Evolutionary conservation across 2,113 vertebrate species (phyloP), one percentile per base, ranked within the genome.

Genomic region (Motacilla tschutschensis): DNA sequence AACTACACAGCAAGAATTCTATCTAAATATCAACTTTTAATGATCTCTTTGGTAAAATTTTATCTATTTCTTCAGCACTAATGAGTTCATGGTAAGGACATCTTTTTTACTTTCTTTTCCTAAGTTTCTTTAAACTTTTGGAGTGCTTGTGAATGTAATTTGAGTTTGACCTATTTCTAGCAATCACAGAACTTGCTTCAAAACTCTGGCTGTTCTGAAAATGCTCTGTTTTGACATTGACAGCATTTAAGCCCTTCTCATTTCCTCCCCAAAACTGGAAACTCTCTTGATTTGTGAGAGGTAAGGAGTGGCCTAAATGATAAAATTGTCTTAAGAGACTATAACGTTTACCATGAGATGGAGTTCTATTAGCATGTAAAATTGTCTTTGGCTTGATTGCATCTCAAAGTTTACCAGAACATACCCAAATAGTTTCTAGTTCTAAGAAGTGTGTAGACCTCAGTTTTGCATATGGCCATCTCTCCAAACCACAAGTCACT

Each of bases 381-480:
- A 72, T 91, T 94, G 79, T 60, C 59, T 85, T 96, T 92, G 93
- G 93, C 89, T 90, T 85, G 59, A 65, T 76, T 85, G 57, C 87
- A 79, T 89, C 82, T 91, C 25, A 3, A 53, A 95, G 78, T 94
- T 90, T 94, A 93, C 80, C 82, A 91, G 76, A 94, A 93, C 59
- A 28, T 89, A 90, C 75, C 88, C 84, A 93, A 92, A 87, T 66
- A 91, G 79, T 91, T 92, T 79, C 86, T 93, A 74, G 87, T 94
- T 95, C 93, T 95, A 94, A 95, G 93, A 94, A 85, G 59, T 58
- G n/a, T 10, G 8, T 63, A 91, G 91, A 73, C 84, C 77, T 91
- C 80, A 58, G 55, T 76, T 95, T 87, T 90, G 83, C 92, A 79
- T 77, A 81, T 43, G 36, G 59, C 66, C 1, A 3, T 79, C 83